Percentiles rank a stretch among this genome's conserved stretches.
Evolutionary conservation across 2,797 vertebrate species (phyloP).

Genomic region (Cryptoblepharus egeriae): DNA sequence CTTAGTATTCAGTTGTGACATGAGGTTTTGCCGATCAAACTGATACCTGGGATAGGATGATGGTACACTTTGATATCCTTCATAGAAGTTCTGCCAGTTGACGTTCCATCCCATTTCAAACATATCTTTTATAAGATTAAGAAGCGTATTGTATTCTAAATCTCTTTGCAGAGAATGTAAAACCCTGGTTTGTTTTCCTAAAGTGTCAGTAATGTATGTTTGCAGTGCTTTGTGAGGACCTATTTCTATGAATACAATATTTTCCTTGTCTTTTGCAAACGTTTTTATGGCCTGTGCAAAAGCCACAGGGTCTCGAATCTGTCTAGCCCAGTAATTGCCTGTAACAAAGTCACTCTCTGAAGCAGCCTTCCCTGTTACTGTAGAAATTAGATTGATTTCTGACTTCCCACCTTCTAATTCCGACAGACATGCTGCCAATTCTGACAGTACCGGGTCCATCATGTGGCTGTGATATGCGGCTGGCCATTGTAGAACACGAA

Average conservation of each 20-base stretch:
- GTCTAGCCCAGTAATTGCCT: slow-evolving; percentile 85
- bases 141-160: slow-evolving; percentile 77
- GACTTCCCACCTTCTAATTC: slow-evolving; percentile 73
- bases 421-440: slow-evolving; percentile 74
- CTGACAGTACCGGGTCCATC: slow-evolving; percentile 84
- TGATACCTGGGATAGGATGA: slow-evolving; percentile 82
- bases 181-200: slow-evolving; percentile 77
- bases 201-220: slow-evolving; percentile 83
- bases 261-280: slow-evolving; percentile 67
- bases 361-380: slow-evolving; percentile 78
- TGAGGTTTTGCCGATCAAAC: slow-evolving; percentile 81
- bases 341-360: slow-evolving; percentile 78
- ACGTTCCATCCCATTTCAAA: slow-evolving; percentile 84
- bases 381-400: slow-evolving; percentile 83
- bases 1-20: slow-evolving; percentile 71
- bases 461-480: slow-evolving; percentile 87
- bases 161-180: slow-evolving; percentile 78
- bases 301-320: slow-evolving; percentile 83
- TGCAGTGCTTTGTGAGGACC: slow-evolving; percentile 81
- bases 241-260: slow-evolving; percentile 87
- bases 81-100: slow-evolving; percentile 80
- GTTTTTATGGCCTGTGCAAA: slow-evolving; percentile 81
- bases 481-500: slow-evolving; percentile 80
- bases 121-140: slow-evolving; percentile 76
- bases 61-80: slow-evolving; percentile 77